phyloP scores from a whole-genome alignment of 2,888 invertebrate species.

The Glyphotaelius pellucidus region DNA sequence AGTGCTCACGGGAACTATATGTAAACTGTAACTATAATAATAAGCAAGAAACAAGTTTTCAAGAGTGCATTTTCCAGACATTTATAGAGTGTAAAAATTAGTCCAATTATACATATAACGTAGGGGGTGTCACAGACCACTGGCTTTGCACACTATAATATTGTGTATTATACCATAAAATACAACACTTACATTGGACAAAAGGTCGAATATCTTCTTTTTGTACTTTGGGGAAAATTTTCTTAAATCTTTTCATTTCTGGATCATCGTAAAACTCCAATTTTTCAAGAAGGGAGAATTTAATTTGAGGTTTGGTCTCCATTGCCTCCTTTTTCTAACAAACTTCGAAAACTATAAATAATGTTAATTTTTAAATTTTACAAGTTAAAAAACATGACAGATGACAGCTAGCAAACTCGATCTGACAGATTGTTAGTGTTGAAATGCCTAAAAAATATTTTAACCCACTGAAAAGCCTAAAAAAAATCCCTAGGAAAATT shows the following conservation, averaged over 20 bases:
- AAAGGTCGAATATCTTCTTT: conserved; percentile 29
- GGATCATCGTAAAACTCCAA: conserved; percentile 57
- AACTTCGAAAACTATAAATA: background rate
- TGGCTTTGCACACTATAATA: background rate
- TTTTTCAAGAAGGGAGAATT: conserved; percentile 56
- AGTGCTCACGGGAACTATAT: too few species aligned
- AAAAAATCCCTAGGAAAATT: background rate
- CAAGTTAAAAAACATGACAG: background rate
- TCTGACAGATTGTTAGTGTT: background rate
- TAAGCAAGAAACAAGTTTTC: too few species aligned
- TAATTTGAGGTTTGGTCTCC: conserved; percentile 50
- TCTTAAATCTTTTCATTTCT: conserved; percentile 48
- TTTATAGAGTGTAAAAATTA: too few species aligned
- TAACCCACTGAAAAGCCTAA: background rate
- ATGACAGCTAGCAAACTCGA: background rate
- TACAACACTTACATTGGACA: conserved; percentile 42
- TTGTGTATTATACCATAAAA: background rate
- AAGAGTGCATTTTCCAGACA: too few species aligned
- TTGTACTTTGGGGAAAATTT: conserved; percentile 52
- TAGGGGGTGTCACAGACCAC: background rate
- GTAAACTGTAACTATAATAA: too few species aligned
- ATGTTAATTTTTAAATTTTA: background rate
- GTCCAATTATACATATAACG: too few species aligned
- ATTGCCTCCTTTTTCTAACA: background rate
- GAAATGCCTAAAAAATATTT: background rate